Conservation (phyloP, 1,140 invertebrate genomes). For the Potamilus streckersoni region DNA sequence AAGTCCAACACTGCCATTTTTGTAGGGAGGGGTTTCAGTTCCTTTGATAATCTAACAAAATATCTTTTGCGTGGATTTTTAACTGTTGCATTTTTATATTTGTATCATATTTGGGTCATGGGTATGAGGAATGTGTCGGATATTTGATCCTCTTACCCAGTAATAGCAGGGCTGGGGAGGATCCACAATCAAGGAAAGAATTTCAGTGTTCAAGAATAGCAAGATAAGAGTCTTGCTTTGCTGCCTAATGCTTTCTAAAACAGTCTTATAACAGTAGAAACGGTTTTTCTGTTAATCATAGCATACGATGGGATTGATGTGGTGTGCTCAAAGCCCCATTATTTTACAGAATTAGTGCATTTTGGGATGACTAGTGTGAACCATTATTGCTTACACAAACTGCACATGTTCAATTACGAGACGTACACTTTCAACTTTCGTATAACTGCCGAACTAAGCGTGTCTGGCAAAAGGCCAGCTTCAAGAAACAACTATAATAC, state of each 20-base stretch:
- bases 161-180: not conserved
- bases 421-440: conserved; percentile 3
- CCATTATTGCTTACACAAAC: conserved; percentile 7
- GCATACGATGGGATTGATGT: not conserved
- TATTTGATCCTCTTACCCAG: not conserved
- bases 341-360: conserved; percentile 3
- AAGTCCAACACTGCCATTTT: not conserved
- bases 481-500: conserved; percentile 3
- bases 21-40: not conserved
- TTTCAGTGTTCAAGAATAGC: conserved; percentile 2
- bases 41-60: not conserved
- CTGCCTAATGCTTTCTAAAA: not conserved
- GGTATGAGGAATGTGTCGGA: not conserved
- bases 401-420: not conserved
- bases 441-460: not conserved
- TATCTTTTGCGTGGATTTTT: conserved; percentile 2
- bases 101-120: not conserved
- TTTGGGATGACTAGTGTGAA: not conserved
- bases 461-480: conserved; percentile 1
- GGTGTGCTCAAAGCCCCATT: conserved; percentile 2
- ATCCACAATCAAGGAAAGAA: not conserved
- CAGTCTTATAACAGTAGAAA: conserved; percentile 1
- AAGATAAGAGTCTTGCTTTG: not conserved
- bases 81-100: not conserved
- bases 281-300: conserved; percentile 1